phyloP scores from a whole-genome alignment of 1,140 invertebrate species.

The Aphaenogaster floridana region DNA sequence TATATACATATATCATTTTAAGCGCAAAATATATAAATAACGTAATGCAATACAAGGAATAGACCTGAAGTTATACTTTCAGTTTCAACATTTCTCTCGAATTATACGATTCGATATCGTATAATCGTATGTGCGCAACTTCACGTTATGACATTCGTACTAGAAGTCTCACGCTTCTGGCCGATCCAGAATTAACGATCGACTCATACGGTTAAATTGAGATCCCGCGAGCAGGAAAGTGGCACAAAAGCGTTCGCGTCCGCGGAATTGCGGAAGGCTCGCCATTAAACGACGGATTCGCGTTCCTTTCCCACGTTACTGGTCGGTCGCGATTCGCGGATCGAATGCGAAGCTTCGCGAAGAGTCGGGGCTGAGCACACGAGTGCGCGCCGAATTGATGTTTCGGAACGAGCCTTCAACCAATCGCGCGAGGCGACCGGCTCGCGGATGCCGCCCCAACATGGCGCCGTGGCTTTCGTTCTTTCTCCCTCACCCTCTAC shows the following conservation, averaged over 20 bases:
- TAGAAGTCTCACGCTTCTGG: background rate
- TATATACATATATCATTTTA: background rate
- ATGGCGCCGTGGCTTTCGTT: constrained; percentile 79
- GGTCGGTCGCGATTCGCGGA: constrained; percentile 30
- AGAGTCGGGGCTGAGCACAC: constrained; percentile 70
- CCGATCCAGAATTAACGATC: constrained; percentile 8
- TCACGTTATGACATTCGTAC: background rate
- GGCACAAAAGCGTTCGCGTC: background rate
- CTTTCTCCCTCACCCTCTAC: constrained; percentile 64
- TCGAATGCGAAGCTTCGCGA: constrained; percentile 38
- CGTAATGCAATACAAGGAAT: background rate
- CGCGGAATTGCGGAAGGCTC: constrained; percentile 24
- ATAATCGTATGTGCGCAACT: background rate
- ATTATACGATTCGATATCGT: background rate
- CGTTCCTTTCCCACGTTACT: background rate
- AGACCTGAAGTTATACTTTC: background rate
- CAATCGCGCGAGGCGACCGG: constrained; percentile 68
- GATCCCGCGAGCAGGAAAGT: background rate
- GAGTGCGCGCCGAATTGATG: constrained; percentile 63
- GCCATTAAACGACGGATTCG: constrained; percentile 36
- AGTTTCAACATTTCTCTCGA: background rate
- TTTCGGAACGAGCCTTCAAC: constrained; percentile 62
- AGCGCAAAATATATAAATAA: background rate
- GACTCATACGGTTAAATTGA: constrained; percentile 16
- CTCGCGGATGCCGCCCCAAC: constrained; percentile 77